These are phyloP conservation scores for Tipula confusa DNA, from an alignment of 2,888 invertebrate genomes.

Conservation along the genomic window DNA sequence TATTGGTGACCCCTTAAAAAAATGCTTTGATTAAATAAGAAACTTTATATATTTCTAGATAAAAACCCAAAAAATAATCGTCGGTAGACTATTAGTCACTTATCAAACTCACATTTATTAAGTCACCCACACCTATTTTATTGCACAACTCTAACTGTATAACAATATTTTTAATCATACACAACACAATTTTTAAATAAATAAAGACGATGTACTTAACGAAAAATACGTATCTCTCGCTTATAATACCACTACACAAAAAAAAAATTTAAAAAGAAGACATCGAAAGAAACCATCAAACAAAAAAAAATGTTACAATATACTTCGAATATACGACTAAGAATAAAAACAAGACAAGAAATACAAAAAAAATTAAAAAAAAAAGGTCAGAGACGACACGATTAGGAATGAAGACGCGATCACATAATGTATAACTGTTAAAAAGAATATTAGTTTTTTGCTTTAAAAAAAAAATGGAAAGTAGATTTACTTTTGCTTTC, in stretches of 20 bases:
- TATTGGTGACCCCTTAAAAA: too few species aligned
- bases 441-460: not conserved
- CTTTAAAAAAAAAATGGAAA: slow-evolving; percentile 16
- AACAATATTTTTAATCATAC: not conserved
- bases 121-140: not conserved
- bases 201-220: slow-evolving; percentile 3
- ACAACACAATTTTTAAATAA: not conserved
- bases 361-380: not conserved
- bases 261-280: not conserved
- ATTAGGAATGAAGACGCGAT: slow-evolving; percentile 25
- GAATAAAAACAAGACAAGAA: not conserved
- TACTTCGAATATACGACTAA: not conserved
- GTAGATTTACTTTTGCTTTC: slow-evolving; percentile 16
- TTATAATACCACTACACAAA: not conserved
- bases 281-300: slow-evolving; percentile 8
- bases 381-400: slow-evolving; percentile 25
- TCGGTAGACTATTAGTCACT: too few species aligned
- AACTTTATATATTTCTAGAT: too few species aligned
- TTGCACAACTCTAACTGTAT: not conserved
- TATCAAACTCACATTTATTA: too few species aligned
- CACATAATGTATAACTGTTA: slow-evolving; percentile 20
- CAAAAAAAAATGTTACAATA: not conserved
- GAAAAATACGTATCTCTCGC: not conserved
- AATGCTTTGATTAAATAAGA: too few species aligned
- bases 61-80: too few species aligned